A percentile compares a stretch with the other conserved stretches of the same genome.
Conservation (phyloP, 2,113 vertebrate species). For the Cavia aperea region DNA sequence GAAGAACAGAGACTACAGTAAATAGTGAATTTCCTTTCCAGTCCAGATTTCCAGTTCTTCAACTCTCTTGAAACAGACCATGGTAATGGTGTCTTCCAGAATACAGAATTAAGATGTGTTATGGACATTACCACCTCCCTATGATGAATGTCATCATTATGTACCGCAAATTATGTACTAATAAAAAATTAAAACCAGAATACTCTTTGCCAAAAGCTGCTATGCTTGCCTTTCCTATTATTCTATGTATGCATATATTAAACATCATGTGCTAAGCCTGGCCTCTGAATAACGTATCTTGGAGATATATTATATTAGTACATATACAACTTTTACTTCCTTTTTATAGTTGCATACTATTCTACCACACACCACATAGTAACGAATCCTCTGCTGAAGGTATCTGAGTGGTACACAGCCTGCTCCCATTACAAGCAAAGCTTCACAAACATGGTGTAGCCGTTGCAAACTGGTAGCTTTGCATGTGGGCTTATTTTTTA, state of each 20-base stretch:
- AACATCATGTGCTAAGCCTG: not conserved
- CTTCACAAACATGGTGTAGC: not conserved
- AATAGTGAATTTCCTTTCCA: slow-evolving; percentile 7
- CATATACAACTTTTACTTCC: not conserved
- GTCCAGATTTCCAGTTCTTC: not conserved
- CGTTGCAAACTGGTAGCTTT: slow-evolving; percentile 10
- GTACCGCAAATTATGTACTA: not conserved
- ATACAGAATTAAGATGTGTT: not conserved
- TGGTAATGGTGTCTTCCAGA: not conserved
- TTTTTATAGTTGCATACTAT: not conserved
- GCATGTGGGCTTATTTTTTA: not conserved
- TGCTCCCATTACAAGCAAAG: not conserved
- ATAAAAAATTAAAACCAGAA: not conserved
- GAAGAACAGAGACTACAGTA: not conserved
- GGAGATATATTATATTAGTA: slow-evolving; percentile 2
- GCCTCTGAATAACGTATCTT: slow-evolving; percentile 1
- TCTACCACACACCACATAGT: not conserved
- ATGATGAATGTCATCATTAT: not conserved
- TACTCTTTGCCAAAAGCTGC: not conserved
- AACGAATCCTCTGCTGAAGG: not conserved
- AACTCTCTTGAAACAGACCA: not conserved
- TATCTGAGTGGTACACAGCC: not conserved
- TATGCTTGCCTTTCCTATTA: not conserved
- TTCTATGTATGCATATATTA: not conserved
- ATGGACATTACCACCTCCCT: not conserved